phyloP scores from a whole-genome alignment of 2,888 invertebrate genomes.

The Hypomecis punctinalis region DNA sequence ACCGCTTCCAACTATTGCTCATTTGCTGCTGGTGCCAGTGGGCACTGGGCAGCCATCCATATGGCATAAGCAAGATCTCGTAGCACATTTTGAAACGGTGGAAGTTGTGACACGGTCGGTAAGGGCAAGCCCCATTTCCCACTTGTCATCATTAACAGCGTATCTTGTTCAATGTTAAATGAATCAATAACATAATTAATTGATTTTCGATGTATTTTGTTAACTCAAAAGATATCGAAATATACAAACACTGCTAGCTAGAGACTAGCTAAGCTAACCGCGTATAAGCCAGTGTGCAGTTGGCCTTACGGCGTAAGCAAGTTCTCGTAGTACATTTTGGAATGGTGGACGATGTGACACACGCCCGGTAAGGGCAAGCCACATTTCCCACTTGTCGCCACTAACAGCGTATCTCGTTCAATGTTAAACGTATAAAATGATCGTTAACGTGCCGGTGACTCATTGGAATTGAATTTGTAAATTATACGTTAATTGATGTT shows the following conservation, averaged over 20 bases:
- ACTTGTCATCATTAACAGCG: not conserved
- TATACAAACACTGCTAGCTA: too few relatives aligned
- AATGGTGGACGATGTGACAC: conserved; percentile 8
- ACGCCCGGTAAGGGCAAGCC: conserved; percentile 7
- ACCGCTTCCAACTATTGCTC: too few relatives aligned
- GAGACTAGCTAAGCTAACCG: too few relatives aligned
- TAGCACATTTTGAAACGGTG: conserved; percentile 1
- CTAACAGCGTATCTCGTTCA: conserved; percentile 11
- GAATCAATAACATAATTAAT: not conserved
- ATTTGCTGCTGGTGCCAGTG: too few relatives aligned
- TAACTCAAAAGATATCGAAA: too few relatives aligned
- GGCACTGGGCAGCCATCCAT: too few relatives aligned
- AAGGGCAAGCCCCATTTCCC: conserved; percentile 12
- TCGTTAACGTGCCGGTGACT: conserved; percentile 2
- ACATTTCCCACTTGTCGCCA: conserved; percentile 5
- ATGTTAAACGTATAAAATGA: conserved; percentile 15
- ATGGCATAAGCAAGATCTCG: not conserved
- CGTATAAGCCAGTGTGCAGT: too few relatives aligned
- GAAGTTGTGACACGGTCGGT: conserved; percentile 3
- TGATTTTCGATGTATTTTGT: too few relatives aligned
- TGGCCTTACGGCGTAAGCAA: not conserved
- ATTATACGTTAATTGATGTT: conserved; percentile 8
- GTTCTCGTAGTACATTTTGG: not conserved
- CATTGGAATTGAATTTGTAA: conserved; percentile 14
- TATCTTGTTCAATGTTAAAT: conserved; percentile 13